Evolutionary conservation across 92 coral and sea anemone genomes (phyloP), one percentile per base, ranked within the genome.

Genomic region (Phenganax stokvisi): DNA sequence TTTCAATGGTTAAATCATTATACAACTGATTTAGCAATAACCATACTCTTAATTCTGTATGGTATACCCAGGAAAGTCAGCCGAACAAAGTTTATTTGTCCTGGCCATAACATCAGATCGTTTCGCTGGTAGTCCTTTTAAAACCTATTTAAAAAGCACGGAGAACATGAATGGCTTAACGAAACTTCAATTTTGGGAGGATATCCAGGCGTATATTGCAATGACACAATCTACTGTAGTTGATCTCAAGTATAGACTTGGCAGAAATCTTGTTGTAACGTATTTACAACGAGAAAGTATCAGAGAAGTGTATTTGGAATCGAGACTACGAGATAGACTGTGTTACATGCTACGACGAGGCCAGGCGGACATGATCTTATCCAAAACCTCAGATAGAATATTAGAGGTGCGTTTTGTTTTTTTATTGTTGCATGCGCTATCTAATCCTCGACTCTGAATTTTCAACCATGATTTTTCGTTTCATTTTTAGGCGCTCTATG

Each of bases 141-240:
- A 76, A 63, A 83, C 84, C 5, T 86, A 86, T 82, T 53, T 93
- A 53, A 76, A 88, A 67, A 85, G 77, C 56, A 85, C 79, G 10
- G 83, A 81, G 20, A 85, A 91, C 81, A 54, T 57, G 6, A 58
- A 54, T 9, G 90, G 89, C 8, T 85, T 93, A 17, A 84, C 57
- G 11, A 85, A 90, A 85, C 88, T 91, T 59, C 91, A 93, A 78
- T 91, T 93, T 85, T 93, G 97, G 97, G 96, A 87, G 65, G 97
- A 93, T 57, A 87, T 89, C 8, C 98, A 91, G 87, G 89, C 85
- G 75, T 93, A 89, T 84, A 87, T 88, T 0, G 87, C 86, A 51
- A 89, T 92, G 74, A 54, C 85, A 28, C 85, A 84, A 10, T 59
- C 83, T 37, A 63, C 84, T 9, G 93, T 90, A 12, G 80, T 90